These are phyloP conservation scores for Sinotaia quadrata DNA, from an alignment of 2,888 invertebrate species.

Conservation along the genomic window DNA sequence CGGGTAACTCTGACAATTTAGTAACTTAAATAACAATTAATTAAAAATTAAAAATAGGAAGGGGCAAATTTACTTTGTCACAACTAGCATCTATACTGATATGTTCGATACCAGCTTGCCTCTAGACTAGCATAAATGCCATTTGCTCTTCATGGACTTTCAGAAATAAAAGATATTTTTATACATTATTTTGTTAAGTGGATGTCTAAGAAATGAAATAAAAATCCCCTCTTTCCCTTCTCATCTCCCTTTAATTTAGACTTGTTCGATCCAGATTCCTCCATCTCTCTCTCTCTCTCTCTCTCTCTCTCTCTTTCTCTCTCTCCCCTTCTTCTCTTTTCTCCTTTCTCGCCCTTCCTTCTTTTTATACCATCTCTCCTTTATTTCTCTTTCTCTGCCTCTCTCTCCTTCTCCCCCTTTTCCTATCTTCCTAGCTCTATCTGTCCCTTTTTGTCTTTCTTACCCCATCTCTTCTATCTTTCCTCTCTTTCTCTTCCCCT, in stretches of 20 bases:
- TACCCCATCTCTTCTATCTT: too few relatives aligned
- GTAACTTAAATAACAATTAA: too few relatives aligned
- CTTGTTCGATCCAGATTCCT: background rate
- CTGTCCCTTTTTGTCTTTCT: background rate
- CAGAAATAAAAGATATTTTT: too few relatives aligned
- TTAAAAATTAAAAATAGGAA: too few relatives aligned
- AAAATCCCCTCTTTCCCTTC: background rate
- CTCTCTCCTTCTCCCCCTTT: constrained; percentile 1
- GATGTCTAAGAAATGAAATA: too few relatives aligned
- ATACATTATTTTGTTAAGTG: too few relatives aligned
- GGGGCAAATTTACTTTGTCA: too few relatives aligned
- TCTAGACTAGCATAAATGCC: too few relatives aligned
- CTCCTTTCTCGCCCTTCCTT: background rate
- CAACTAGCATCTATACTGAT: too few relatives aligned
- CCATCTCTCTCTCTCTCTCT: constrained; percentile 10
- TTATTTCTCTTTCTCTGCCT: background rate
- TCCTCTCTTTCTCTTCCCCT: background rate
- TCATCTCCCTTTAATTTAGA: background rate
- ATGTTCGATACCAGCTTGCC: too few relatives aligned
- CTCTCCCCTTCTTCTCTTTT: background rate
- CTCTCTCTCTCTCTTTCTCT: background rate
- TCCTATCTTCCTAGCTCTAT: background rate
- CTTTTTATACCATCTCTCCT: background rate
- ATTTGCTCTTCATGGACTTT: too few relatives aligned
- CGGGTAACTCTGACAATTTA: too few relatives aligned